Percentiles rank a stretch among this genome's conserved stretches.
phyloP scores from a whole-genome alignment of 1,140 invertebrate genomes.

The Pseudomyrmex gracilis region DNA sequence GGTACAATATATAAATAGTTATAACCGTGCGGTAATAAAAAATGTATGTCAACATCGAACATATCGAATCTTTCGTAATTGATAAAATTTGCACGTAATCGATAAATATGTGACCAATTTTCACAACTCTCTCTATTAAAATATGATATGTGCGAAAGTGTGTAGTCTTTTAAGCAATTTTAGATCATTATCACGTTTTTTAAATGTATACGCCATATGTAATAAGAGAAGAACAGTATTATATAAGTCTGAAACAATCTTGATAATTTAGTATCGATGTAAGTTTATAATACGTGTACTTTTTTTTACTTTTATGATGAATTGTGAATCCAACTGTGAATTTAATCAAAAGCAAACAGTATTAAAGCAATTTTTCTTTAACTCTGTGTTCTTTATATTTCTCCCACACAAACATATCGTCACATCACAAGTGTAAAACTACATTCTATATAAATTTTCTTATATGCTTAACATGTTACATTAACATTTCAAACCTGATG shows the following conservation, averaged over 20 bases:
- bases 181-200: slow-evolving; percentile 4
- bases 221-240: slow-evolving; percentile 44
- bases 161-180: not conserved
- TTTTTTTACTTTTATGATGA: slow-evolving; percentile 24
- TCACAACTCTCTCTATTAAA: not conserved
- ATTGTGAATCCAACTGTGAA: slow-evolving; percentile 5
- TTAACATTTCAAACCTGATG: too few relatives aligned
- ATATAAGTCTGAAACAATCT: slow-evolving; percentile 8
- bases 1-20: not conserved
- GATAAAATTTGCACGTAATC: slow-evolving; percentile 34
- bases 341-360: slow-evolving; percentile 27
- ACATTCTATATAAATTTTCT: too few relatives aligned
- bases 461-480: too few relatives aligned
- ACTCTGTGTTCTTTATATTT: not conserved
- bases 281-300: not conserved
- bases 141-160: not conserved
- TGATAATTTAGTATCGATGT: slow-evolving; percentile 11
- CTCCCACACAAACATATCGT: not conserved
- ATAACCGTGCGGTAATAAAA: too few relatives aligned
- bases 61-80: not conserved
- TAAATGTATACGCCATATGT: not conserved
- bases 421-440: not conserved
- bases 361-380: slow-evolving; percentile 33
- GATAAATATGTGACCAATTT: slow-evolving; percentile 7
- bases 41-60: too few relatives aligned